Evolutionary conservation across 1,140 invertebrate genomes (phyloP).

Genomic region (Archegozetes longisetosus): DNA sequence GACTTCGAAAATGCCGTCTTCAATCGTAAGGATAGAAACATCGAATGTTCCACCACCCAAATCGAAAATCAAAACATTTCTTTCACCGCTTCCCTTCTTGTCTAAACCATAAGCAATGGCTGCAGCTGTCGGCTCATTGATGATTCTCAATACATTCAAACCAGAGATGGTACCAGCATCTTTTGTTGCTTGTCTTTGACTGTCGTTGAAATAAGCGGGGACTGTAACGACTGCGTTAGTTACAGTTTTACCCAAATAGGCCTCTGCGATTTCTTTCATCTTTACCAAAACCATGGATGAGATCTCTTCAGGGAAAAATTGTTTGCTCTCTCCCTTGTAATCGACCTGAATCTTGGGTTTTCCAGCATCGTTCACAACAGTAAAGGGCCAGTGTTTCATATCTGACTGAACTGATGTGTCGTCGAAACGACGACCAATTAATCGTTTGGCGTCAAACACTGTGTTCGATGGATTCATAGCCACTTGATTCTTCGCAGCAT

Average conservation of each 20-base stretch:
- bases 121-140: conserved; percentile 53
- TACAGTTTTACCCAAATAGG: conserved; percentile 71
- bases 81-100: conserved; percentile 39
- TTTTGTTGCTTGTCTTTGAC: conserved; percentile 22
- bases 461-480: conserved; percentile 88
- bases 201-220: conserved; percentile 56
- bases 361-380: conserved; percentile 61
- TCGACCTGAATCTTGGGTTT: conserved; percentile 60
- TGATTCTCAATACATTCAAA: too few species aligned
- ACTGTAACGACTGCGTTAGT: conserved; percentile 80
- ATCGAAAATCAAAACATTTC: conserved; percentile 57
- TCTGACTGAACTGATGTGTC: conserved; percentile 74
- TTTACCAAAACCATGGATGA: conserved; percentile 48
- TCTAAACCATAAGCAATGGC: conserved; percentile 69
- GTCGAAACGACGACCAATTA: conserved; percentile 56
- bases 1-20: conserved; percentile 85
- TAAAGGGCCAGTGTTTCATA: conserved; percentile 95
- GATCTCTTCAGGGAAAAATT: conserved; percentile 40
- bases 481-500: conserved; percentile 61
- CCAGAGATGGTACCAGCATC: conserved; percentile 17
- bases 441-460: conserved; percentile 46
- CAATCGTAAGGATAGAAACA: conserved; percentile 85
- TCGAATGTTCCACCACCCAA: conserved; percentile 95
- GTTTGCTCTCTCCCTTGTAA: conserved; percentile 38
- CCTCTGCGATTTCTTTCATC: conserved; percentile 86